Percentiles rank a stretch among this genome's conserved stretches.
These are phyloP conservation scores for Pseudomyrmex dendroicus DNA, from an alignment of 1,140 invertebrate species.

Conservation along the genomic window DNA sequence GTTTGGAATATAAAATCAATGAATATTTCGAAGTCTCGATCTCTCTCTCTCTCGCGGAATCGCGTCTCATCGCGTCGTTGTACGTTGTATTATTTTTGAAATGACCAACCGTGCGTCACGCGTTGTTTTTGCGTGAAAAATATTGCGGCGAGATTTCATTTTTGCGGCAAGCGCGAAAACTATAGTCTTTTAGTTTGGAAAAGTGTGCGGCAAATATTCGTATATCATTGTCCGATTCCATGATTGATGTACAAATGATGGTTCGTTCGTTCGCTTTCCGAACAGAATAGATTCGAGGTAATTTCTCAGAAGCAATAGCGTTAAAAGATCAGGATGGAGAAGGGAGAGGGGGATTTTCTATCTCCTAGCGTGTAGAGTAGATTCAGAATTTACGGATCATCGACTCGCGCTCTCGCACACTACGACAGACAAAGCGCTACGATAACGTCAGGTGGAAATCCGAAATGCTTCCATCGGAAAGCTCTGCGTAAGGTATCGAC, in stretches of 20 bases:
- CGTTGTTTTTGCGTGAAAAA: neutral
- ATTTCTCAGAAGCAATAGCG: neutral
- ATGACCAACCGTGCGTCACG: neutral
- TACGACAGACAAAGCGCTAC: neutral
- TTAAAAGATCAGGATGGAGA: neutral
- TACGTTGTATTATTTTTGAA: conserved; percentile 14
- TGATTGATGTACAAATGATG: neutral
- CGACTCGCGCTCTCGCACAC: conserved; percentile 15
- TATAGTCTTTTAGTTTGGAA: neutral
- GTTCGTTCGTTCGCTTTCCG: neutral
- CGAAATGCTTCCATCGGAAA: conserved; percentile 6
- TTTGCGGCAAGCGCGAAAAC: neutral
- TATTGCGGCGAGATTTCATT: neutral
- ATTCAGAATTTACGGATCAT: conserved; percentile 3
- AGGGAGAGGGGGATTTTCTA: neutral
- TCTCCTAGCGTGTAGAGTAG: neutral
- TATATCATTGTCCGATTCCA: neutral
- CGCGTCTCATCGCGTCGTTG: neutral
- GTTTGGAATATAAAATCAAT: conserved; percentile 18
- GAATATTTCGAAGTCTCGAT: neutral
- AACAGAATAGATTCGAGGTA: neutral
- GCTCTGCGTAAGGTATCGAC: conserved; percentile 35
- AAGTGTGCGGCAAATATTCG: neutral
- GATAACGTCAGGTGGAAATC: conserved; percentile 31
- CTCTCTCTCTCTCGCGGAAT: neutral